These are phyloP conservation scores for Venturia canescens DNA, from an alignment of 1,140 invertebrate species.

Conservation along the genomic window DNA sequence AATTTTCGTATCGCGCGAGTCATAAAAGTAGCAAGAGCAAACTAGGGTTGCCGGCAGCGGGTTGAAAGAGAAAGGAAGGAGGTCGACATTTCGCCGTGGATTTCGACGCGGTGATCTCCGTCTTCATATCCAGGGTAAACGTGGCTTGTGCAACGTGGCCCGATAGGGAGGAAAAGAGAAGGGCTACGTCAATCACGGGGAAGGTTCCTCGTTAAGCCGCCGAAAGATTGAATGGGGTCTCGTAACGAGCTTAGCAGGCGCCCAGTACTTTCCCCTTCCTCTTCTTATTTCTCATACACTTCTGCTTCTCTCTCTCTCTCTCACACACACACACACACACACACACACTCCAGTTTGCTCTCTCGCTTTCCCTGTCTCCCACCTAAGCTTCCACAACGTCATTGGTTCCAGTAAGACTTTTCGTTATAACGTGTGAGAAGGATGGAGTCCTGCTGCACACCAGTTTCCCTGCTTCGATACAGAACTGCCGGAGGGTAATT, in stretches of 20 bases:
- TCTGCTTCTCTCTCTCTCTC: conserved; percentile 48
- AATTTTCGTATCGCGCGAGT: conserved; percentile 56
- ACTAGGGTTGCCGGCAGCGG: not conserved
- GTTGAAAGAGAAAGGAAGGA: not conserved
- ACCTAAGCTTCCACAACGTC: conserved; percentile 18
- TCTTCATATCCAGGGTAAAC: conserved; percentile 15
- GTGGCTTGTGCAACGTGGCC: not conserved
- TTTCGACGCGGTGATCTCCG: conserved; percentile 25
- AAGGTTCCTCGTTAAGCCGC: conserved; percentile 53
- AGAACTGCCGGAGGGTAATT: conserved; percentile 69
- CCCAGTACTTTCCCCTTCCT: conserved; percentile 24
- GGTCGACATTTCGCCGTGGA: conserved; percentile 22
- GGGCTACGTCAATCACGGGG: conserved; percentile 36
- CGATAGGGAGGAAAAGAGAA: not conserved
- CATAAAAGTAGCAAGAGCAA: conserved; percentile 5
- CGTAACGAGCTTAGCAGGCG: conserved; percentile 58
- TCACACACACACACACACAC: conserved; percentile 47
- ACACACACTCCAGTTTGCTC: conserved; percentile 26
- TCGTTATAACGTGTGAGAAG: conserved; percentile 42
- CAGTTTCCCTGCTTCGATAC: conserved; percentile 55
- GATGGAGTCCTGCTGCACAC: conserved; percentile 49
- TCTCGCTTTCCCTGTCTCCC: conserved; percentile 49
- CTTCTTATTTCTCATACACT: conserved; percentile 42
- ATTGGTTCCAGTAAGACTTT: conserved; percentile 51
- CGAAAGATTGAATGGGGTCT: conserved; percentile 61